phyloP scores from a whole-genome alignment of 2,113 vertebrate genomes.

The Limnothrissa miodon region DNA sequence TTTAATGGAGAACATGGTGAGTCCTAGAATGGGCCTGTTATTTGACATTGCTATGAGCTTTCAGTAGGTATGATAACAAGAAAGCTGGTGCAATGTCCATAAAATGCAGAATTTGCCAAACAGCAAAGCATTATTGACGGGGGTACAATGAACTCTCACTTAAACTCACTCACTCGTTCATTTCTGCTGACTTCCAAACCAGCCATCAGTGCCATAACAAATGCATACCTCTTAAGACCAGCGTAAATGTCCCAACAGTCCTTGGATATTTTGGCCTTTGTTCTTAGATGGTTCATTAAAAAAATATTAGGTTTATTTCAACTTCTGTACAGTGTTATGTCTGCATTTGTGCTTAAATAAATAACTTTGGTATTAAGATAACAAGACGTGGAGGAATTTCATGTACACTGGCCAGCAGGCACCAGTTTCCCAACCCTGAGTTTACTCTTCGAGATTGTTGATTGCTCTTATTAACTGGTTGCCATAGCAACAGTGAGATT shows the following conservation, averaged over 20 bases:
- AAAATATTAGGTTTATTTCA: neutral
- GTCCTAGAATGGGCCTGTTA: too few relatives aligned
- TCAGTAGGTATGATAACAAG: too few relatives aligned
- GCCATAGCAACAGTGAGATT: constrained; percentile 24
- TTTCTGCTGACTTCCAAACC: neutral
- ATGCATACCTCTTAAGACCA: neutral
- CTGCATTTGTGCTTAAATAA: neutral
- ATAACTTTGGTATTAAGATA: neutral
- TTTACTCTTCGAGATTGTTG: neutral
- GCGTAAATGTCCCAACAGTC: neutral
- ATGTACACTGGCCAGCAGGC: neutral
- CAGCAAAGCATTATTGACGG: too few relatives aligned
- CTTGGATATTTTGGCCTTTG: neutral
- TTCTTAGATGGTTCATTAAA: neutral
- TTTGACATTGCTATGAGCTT: too few relatives aligned
- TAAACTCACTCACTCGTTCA: neutral
- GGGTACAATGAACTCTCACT: neutral
- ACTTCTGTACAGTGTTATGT: neutral
- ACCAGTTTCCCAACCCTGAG: neutral
- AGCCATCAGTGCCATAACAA: neutral
- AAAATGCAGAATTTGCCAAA: too few relatives aligned
- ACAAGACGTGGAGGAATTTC: neutral
- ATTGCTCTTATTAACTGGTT: constrained; percentile 15
- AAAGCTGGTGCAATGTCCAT: too few relatives aligned
- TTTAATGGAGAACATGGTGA: too few relatives aligned